These are phyloP conservation scores for Steromphala cineraria DNA, from an alignment of 2,888 invertebrate species.

Conservation along the genomic window DNA sequence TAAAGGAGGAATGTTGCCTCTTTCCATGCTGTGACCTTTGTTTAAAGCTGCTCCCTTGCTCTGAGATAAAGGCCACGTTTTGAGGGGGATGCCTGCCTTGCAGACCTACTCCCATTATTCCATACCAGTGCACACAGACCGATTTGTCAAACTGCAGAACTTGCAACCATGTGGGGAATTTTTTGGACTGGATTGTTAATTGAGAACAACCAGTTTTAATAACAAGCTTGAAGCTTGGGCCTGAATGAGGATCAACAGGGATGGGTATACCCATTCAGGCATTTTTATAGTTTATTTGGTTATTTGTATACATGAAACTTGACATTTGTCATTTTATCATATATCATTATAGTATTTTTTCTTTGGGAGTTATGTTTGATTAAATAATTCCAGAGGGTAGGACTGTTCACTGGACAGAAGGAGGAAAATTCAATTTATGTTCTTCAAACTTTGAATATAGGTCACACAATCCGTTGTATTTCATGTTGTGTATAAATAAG, in stretches of 20 bases:
- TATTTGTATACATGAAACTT: no score
- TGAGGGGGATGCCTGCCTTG: not conserved
- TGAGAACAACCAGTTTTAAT: conserved; percentile 17
- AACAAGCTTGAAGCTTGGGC: conserved; percentile 8
- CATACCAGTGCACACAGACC: not conserved
- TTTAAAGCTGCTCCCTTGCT: conserved; percentile 17
- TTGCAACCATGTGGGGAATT: conserved; percentile 7
- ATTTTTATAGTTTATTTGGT: no score
- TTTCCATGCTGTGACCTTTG: conserved; percentile 15
- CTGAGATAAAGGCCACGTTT: conserved; percentile 14
- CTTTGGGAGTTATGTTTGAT: no score
- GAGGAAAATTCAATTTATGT: no score
- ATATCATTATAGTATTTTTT: no score
- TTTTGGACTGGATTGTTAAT: conserved; percentile 2
- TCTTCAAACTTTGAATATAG: no score
- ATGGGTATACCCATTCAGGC: not conserved
- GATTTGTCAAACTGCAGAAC: conserved; percentile 12
- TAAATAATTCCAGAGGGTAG: no score
- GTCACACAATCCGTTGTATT: no score
- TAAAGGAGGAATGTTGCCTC: conserved; percentile 17
- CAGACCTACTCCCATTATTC: not conserved
- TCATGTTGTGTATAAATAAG: no score
- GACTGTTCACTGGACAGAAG: no score
- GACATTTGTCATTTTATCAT: no score
- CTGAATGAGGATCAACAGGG: not conserved